These are phyloP conservation scores for Archips crataeganus DNA, from an alignment of 2,888 invertebrate genomes.

Conservation along the genomic window DNA sequence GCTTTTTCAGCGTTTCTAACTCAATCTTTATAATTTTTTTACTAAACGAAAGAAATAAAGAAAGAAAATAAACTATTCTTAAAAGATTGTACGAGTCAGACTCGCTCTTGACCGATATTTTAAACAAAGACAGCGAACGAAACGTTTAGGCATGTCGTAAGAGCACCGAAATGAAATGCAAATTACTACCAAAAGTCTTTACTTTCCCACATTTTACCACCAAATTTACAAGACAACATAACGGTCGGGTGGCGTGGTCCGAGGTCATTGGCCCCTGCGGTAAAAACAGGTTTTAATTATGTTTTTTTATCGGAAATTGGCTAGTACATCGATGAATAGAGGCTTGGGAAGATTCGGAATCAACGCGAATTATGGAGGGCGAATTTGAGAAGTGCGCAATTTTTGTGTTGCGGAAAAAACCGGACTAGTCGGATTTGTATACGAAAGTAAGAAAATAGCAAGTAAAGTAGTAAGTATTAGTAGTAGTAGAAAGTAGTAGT, in stretches of 20 bases:
- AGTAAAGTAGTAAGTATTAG: no score
- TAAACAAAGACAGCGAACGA: not conserved
- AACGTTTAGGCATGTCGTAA: not conserved
- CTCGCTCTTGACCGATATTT: no score
- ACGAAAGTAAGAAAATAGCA: no score
- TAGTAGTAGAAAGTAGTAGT: no score
- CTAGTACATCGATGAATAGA: conserved; percentile 19
- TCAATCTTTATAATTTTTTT: no score
- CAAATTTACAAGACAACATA: conserved; percentile 54
- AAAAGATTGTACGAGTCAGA: no score
- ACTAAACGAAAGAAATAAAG: no score
- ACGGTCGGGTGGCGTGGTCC: conserved; percentile 50
- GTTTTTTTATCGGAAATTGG: conserved; percentile 26
- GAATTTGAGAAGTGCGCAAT: not conserved
- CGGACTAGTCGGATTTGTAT: no score
- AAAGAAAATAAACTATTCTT: no score
- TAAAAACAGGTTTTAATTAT: conserved; percentile 41
- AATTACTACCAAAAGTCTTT: conserved; percentile 13
- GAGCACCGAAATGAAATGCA: conserved; percentile 24
- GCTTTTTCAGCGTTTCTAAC: no score
- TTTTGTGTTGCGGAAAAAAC: not conserved
- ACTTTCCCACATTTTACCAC: conserved; percentile 34
- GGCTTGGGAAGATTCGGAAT: not conserved
- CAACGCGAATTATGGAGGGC: not conserved
- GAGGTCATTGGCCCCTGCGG: conserved; percentile 12